These are phyloP conservation scores for Crambe crambe DNA, from an alignment of 37 sponge, comb jelly and placozoan species.

Conservation along the genomic window DNA sequence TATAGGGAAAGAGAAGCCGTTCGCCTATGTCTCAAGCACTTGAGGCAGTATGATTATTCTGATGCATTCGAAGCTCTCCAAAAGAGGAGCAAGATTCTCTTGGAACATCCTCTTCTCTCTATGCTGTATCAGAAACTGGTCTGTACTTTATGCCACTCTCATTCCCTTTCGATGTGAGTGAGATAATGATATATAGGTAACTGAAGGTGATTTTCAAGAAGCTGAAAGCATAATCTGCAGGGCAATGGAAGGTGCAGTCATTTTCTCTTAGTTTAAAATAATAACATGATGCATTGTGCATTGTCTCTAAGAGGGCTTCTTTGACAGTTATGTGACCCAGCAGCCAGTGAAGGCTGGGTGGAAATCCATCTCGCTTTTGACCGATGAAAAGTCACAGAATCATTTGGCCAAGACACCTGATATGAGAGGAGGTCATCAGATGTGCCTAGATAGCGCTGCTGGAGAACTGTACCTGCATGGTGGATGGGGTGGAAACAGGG, in stretches of 20 bases:
- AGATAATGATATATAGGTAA: slow-evolving; percentile 35
- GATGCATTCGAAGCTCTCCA: slow-evolving; percentile 71
- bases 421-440: slow-evolving; percentile 87
- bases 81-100: slow-evolving; percentile 61
- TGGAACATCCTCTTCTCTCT: slow-evolving; percentile 84
- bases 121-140: slow-evolving; percentile 63
- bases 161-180: background rate
- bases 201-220: slow-evolving; percentile 47
- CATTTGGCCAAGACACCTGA: slow-evolving; percentile 32
- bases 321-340: slow-evolving; percentile 40
- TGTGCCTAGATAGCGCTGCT: slow-evolving; percentile 67
- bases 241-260: slow-evolving; percentile 37
- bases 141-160: background rate
- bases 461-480: slow-evolving; percentile 74
- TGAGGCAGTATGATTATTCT: slow-evolving; percentile 80
- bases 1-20: slow-evolving; percentile 59
- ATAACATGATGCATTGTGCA: background rate
- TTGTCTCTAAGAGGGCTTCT: slow-evolving; percentile 40
- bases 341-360: slow-evolving; percentile 63
- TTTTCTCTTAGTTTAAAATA: background rate
- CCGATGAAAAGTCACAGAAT: background rate
- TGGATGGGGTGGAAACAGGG: slow-evolving; percentile 88
- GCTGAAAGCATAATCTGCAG: slow-evolving; percentile 51
- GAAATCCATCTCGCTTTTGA: slow-evolving; percentile 6
- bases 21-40: slow-evolving; percentile 86